Evolutionary conservation across 2,888 invertebrate genomes (phyloP), one percentile per base, ranked within the genome.

Genomic region (Mechanitis messenoides): DNA sequence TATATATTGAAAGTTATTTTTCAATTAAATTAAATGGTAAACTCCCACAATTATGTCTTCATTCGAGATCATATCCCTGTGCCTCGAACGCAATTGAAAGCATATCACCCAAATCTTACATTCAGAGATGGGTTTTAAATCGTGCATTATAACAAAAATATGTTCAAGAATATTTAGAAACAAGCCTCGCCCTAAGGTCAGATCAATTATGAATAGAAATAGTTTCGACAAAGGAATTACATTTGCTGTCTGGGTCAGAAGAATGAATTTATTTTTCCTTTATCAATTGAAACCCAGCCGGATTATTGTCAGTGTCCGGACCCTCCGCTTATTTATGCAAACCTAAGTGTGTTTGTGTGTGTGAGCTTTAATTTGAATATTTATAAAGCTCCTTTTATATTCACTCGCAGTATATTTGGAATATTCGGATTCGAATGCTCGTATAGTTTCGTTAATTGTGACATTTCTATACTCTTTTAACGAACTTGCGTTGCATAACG

Each of bases 151-250:
- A 55, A 46, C n/a, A 46, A 42, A 35, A 61, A 61, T 59, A 35
- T 5, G 64, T 61, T 64, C 55, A 47, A 55, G 9, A 47, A 45
- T 54, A 59, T 60, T 66, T 56, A 56, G 61, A 59, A 56, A 61
- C 57, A 58, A 35, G 35, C 60, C 55, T 46, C 53, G 61, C 57
- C 77, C 70, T 73, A 74, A 81, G 84, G 79, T 79, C 72, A 74
- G 68, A 79, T 77, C 85, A 85, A 84, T 75, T 78, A 75, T 71
- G 83, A 84, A 85, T 84, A 78, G 84, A 82, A 88, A 87, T 87
- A 87, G 87, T 85, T 86, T 87, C 81, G 80, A 81, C 77, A 72
- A 68, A 75, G 84, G 84, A 85, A 85, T 85, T 83, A 79, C 74
- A 71, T 77, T 72, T 45, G 66, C 68, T 72, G 61, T 35, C 3